Evolutionary conservation across 2,113 vertebrate genomes (phyloP), one percentile per base, ranked within the genome.

Genomic region (Charina bottae): DNA sequence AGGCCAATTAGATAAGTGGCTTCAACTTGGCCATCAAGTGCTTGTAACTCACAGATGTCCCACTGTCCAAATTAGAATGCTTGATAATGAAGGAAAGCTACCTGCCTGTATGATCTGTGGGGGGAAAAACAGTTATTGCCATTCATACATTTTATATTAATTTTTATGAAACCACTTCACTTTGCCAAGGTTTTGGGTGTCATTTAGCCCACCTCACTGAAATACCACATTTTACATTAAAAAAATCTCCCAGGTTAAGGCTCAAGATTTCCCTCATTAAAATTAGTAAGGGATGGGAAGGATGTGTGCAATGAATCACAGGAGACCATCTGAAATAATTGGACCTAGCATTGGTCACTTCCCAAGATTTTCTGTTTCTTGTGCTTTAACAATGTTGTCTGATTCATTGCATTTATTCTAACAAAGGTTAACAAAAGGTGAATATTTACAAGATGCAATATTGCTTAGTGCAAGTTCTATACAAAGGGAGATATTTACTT

Each of bases 51-150:
- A 64, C 28, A 93, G 93, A 58, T 89, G 58, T 56, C 0, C 26
- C n/a, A 92, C 3, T 0, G 13, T 86, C 59, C 23, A 92, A 21
- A 55, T 78, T 86, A 93, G 17, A 93, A 91, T 89, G 23, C 10
- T 64, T 86, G 49, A 15, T 10, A 54, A 1, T 56, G 89, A 93
- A n/a, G 88, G 17, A 90, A 15, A 26, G 0, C 33, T 49, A 60
- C 7, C 12, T 83, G 10, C 23, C 53, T 55, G 59, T 33, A 78
- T 56, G 62, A 88, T 26, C 56, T 88, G 28, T 7, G 28, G 10
- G 15, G 12, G 19, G 89, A 49, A 49, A 87, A 59, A 58, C 90
- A 92, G 55, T 91, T 90, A 54, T 46, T 56, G 87, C 54, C 59
- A 92, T 10, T 26, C 87, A 78, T 91, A 83, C n/a, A 88, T 28